Evolutionary conservation across 2,797 vertebrate genomes (phyloP).

Genomic region (Sebastes umbrosus): DNA sequence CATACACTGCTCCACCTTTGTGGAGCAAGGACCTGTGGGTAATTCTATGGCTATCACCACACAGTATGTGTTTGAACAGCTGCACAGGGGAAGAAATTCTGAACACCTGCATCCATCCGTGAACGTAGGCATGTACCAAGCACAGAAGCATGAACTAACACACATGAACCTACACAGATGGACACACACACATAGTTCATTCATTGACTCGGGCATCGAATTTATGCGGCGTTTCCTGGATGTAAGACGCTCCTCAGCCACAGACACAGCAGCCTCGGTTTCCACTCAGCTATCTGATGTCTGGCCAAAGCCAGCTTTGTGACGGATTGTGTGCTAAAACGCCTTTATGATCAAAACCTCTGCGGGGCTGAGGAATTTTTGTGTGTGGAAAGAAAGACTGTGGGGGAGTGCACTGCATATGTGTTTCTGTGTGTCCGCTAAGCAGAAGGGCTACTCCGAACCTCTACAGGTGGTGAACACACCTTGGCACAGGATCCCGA

Average conservation of each 20-base stretch:
- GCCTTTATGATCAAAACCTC: slow-evolving; percentile 68
- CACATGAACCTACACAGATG: slow-evolving; percentile 1
- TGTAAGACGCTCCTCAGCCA: slow-evolving; percentile 47
- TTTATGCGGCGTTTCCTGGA: slow-evolving; percentile 62
- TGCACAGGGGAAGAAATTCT: slow-evolving; percentile 52
- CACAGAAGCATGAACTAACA: slow-evolving; percentile 11
- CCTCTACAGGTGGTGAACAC: slow-evolving; percentile 68
- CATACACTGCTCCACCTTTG: slow-evolving; percentile 50
- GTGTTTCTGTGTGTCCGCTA: slow-evolving; percentile 39
- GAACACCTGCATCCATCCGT: slow-evolving; percentile 39
- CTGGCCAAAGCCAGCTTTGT: slow-evolving; percentile 68
- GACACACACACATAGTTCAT: slow-evolving; percentile 25
- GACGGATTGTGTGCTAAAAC: slow-evolving; percentile 70
- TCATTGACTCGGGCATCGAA: slow-evolving; percentile 57
- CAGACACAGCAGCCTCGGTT: slow-evolving; percentile 60
- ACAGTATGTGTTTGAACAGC: slow-evolving; percentile 68
- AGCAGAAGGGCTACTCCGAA: slow-evolving; percentile 42
- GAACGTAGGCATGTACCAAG: slow-evolving; percentile 34
- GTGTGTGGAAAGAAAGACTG: slow-evolving; percentile 45
- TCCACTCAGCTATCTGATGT: slow-evolving; percentile 66
- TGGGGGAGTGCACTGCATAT: slow-evolving; percentile 35
- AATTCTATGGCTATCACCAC: slow-evolving; percentile 37
- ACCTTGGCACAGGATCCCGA: slow-evolving; percentile 48
- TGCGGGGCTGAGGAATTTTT: slow-evolving; percentile 54
- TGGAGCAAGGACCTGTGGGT: slow-evolving; percentile 44